phyloP scores from a whole-genome alignment of 2,113 vertebrate species.

The Syngnathoides biaculeatus region DNA sequence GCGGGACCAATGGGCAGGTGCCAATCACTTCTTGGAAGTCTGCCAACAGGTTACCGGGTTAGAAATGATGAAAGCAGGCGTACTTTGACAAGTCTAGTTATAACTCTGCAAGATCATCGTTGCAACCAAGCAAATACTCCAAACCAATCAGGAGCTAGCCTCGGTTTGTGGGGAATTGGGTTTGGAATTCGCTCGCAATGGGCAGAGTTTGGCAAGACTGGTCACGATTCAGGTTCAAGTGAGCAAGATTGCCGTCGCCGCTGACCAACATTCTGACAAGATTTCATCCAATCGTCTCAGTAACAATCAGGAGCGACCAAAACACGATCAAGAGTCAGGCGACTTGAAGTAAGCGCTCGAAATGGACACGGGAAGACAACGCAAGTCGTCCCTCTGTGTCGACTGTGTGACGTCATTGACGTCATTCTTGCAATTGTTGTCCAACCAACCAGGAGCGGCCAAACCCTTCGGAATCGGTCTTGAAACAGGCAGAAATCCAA shows the following conservation, averaged over 20 bases:
- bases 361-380: not conserved
- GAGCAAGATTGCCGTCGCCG: not conserved
- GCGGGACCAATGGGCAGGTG: not conserved
- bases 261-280: not conserved
- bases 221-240: not conserved
- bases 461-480: not conserved
- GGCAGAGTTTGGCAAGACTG: not conserved
- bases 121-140: too few relatives aligned
- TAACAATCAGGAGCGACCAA: not conserved
- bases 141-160: too few relatives aligned
- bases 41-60: not conserved
- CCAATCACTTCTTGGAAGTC: not conserved
- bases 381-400: not conserved
- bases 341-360: not conserved
- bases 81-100: too few relatives aligned
- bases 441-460: not conserved
- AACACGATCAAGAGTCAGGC: not conserved
- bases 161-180: too few relatives aligned
- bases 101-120: too few relatives aligned
- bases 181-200: too few relatives aligned
- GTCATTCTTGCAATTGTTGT: not conserved
- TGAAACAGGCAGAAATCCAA: not conserved
- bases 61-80: too few relatives aligned
- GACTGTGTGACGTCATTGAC: not conserved
- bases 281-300: not conserved